Evolutionary conservation across 2,888 invertebrate species (phyloP), one percentile per base, ranked within the genome.

Genomic region (Hypomecis atomaria): DNA sequence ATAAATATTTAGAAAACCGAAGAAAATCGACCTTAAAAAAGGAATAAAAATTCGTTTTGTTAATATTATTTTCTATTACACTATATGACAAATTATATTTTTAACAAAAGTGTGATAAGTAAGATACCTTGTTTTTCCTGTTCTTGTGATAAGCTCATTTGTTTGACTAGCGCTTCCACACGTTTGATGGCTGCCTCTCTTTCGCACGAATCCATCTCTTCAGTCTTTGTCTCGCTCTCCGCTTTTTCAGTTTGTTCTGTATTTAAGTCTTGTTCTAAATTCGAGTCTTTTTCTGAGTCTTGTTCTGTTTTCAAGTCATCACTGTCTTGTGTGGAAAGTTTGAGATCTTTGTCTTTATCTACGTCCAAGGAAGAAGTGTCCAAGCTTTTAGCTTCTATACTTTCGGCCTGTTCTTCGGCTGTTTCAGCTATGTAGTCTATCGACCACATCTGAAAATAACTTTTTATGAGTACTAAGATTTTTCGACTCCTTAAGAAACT

Each of bases 391-490:
- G 75, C 89, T 48, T 93, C 92, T 60, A 85, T 81, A 48, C 93
- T 94, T 65, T 93, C 94, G 49, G 85, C 82, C 40, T 92, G 93
- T 44, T 85, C 88, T 5, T 94, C 90, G 64, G 93, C 90, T 67
- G 86, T 79, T 72, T 88, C 87, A 69, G 92, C 78, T 52, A 98
- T 96, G 84, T 98, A 98, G 86, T 98, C 98, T 81, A 99, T 95
- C 8, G 98, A 98, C 98, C 99, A 99, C 98, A 99, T 98, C 97
- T 98, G 82, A 7, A 78, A 70, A 55, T 6, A 34, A 23, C 13
- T 23, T n/a, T 13, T 13, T 36, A 38, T 44, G 3, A 61, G 23
- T 33, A 34, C 10, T 5, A 33, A 9, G 23, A 33, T 33, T 2
- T 10, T 47, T 23, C 3, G 23, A 23, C 23, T 23, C 23, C 23